These are phyloP conservation scores for Battus philenor DNA, from an alignment of 1,140 invertebrate genomes.

Conservation along the genomic window DNA sequence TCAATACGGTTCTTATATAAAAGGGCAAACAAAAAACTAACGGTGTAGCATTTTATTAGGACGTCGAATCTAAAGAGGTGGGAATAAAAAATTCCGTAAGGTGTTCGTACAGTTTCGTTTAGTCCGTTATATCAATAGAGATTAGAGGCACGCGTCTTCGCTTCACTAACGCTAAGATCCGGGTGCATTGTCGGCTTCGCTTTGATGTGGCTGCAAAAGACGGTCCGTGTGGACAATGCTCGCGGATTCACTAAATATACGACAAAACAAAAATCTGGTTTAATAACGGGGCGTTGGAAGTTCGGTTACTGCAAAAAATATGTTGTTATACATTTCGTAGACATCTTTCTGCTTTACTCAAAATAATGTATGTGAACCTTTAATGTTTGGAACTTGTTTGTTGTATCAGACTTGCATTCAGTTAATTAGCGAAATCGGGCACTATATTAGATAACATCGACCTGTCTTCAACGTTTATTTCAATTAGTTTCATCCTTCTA, in stretches of 20 bases:
- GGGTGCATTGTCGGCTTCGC: constrained; percentile 52
- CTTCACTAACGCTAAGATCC: constrained; percentile 32
- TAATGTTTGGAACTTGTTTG: no score
- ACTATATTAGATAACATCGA: constrained; percentile 14
- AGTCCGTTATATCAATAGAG: constrained; percentile 71
- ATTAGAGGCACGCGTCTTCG: constrained; percentile 68
- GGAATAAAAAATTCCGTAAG: constrained; percentile 57
- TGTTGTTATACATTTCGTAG: no score
- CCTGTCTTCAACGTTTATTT: constrained; percentile 22
- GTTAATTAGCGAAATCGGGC: constrained; percentile 10
- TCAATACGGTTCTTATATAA: constrained; percentile 52
- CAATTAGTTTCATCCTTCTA: constrained; percentile 51
- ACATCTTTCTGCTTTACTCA: no score
- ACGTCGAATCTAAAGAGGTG: constrained; percentile 37
- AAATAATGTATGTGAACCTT: no score
- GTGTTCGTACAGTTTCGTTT: constrained; percentile 57
- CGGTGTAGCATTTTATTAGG: constrained; percentile 62
- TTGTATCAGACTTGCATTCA: neutral
- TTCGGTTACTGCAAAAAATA: no score
- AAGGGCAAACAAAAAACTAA: constrained; percentile 51
- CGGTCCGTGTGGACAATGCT: constrained; percentile 37
- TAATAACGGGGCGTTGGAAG: neutral
- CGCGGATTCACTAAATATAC: neutral
- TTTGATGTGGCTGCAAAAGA: constrained; percentile 71
- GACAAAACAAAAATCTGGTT: neutral